phyloP scores from a whole-genome alignment of 2,888 invertebrate genomes.

The Chydorus sphaericus region DNA sequence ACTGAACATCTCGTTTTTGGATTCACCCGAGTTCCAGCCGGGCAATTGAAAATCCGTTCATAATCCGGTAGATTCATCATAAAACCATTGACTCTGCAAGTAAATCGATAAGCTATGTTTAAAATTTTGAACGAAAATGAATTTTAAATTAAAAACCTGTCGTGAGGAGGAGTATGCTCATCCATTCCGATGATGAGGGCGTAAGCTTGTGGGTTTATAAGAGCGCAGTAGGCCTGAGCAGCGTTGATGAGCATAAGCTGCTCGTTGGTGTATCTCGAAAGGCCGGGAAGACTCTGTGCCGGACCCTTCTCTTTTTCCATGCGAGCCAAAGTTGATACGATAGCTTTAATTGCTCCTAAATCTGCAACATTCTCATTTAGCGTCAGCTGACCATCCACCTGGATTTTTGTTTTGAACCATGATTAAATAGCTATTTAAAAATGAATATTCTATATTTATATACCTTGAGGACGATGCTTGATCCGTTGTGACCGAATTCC shows the following conservation, averaged over 20 bases:
- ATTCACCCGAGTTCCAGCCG: conserved; percentile 33
- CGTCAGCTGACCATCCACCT: conserved; percentile 39
- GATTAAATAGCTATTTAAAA: not conserved
- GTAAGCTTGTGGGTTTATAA: conserved; percentile 35
- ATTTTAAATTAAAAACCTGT: conserved; percentile 29
- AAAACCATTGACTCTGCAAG: conserved; percentile 34
- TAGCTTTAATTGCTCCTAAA: conserved; percentile 28
- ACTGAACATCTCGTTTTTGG: conserved; percentile 33
- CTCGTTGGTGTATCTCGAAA: conserved; percentile 31
- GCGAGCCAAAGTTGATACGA: conserved; percentile 15
- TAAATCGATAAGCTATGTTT: conserved; percentile 24
- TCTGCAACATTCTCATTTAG: conserved; percentile 39
- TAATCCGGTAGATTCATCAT: conserved; percentile 38
- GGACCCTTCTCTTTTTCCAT: conserved; percentile 8
- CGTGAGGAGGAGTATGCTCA: conserved; percentile 37
- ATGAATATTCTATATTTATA: not conserved
- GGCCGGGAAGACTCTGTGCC: conserved; percentile 30
- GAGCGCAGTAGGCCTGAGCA: conserved; percentile 38
- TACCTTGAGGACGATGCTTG: conserved; percentile 34
- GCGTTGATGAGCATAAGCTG: conserved; percentile 38
- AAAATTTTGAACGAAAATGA: not conserved
- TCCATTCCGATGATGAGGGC: conserved; percentile 36
- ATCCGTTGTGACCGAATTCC: conserved; percentile 32
- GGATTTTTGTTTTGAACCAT: not conserved
- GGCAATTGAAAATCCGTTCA: conserved; percentile 34